Evolutionary conservation across 2,797 vertebrate species (phyloP).

Genomic region (Antrozous pallidus): DNA sequence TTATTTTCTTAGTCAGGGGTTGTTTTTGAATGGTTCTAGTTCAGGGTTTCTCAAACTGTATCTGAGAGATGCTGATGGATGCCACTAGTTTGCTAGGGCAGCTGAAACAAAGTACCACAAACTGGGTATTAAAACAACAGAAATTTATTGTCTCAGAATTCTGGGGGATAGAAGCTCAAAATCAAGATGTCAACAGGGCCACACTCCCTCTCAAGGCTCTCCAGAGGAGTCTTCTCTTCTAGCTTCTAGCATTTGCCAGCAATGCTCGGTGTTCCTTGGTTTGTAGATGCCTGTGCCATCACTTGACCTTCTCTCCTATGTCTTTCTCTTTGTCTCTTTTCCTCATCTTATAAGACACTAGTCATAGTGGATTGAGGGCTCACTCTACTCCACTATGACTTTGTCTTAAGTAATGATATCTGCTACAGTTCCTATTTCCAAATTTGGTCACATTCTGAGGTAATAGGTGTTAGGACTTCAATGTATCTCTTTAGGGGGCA

Average conservation of each 20-base stretch:
- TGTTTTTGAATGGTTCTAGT: neutral
- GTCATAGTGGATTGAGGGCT: neutral
- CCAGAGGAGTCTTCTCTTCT: neutral
- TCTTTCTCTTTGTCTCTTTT: neutral
- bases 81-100: neutral
- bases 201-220: rapidly evolving
- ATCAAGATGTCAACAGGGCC: neutral
- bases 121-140: neutral
- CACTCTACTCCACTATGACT: neutral
- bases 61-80: neutral
- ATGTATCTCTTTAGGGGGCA: neutral
- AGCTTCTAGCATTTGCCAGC: neutral
- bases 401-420: neutral
- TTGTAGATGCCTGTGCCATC: neutral
- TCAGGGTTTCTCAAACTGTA: neutral
- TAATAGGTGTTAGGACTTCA: neutral
- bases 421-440: neutral
- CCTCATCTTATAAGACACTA: neutral
- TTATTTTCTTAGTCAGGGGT: neutral
- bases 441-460: neutral
- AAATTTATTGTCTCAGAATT: neutral
- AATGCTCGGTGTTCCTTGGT: neutral
- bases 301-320: neutral
- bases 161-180: neutral
- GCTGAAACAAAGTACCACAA: neutral